Evolutionary conservation across 2,113 vertebrate species (phyloP).

Genomic region (Bubo scandiacus): DNA sequence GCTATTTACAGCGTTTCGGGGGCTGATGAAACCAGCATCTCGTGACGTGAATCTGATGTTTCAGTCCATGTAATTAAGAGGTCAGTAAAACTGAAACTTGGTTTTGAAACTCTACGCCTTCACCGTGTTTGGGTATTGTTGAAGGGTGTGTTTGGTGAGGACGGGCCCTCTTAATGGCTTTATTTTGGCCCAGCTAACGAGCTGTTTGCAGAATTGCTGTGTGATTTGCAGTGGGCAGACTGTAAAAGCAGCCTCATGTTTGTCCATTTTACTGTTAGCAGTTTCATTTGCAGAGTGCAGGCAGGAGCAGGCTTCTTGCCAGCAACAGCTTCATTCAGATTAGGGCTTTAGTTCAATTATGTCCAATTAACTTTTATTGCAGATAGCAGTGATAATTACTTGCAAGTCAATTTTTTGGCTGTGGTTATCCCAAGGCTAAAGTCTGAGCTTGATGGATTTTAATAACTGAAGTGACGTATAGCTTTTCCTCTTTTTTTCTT

Average conservation of each 20-base stretch:
- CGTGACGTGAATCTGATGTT: neutral
- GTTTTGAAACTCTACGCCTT: neutral
- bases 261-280: slow-evolving; percentile 68
- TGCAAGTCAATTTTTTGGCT: slow-evolving; percentile 75
- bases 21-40: neutral
- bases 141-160: slow-evolving; percentile 52
- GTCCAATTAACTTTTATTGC: slow-evolving; percentile 83
- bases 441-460: slow-evolving; percentile 76
- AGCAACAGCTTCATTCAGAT: slow-evolving; percentile 73
- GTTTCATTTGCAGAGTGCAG: slow-evolving; percentile 71
- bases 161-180: slow-evolving; percentile 37
- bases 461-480: slow-evolving; percentile 69
- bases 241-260: slow-evolving; percentile 63
- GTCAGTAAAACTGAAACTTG: neutral
- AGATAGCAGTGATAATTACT: slow-evolving; percentile 79
- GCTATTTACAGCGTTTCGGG: neutral
- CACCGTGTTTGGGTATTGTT: neutral
- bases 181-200: slow-evolving; percentile 35
- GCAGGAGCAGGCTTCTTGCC: slow-evolving; percentile 68
- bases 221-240: slow-evolving; percentile 57
- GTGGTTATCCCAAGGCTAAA: slow-evolving; percentile 72
- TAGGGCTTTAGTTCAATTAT: slow-evolving; percentile 80
- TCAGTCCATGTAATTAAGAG: neutral
- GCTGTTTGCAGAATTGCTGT: slow-evolving; percentile 45
- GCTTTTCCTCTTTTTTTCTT: slow-evolving; percentile 46